Percentiles rank a stretch among this genome's conserved stretches.
Conservation (phyloP, 2,113 vertebrate genomes). For the human region DNA sequence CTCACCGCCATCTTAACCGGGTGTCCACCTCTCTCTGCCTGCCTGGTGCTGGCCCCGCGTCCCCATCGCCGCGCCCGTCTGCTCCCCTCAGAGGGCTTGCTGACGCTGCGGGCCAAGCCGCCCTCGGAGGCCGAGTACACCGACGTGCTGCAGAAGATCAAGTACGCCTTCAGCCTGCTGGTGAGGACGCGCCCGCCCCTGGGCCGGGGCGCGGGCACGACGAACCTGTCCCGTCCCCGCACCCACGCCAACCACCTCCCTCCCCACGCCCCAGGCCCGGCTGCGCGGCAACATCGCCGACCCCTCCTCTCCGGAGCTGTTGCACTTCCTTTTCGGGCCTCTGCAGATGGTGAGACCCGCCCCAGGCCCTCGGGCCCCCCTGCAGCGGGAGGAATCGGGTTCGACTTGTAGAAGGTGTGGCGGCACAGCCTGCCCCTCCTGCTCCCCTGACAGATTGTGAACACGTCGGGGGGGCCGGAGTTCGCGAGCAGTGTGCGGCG, state of each 20-base stretch:
- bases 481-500: constrained; percentile 84
- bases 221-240: rapidly evolving
- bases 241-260: background rate
- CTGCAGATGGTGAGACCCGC: constrained; percentile 88
- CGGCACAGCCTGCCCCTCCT: background rate
- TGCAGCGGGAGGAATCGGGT: background rate
- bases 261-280: constrained; percentile 82
- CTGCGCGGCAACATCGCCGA: constrained; percentile 88
- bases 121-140: constrained; percentile 89
- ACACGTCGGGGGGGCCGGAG: constrained; percentile 86
- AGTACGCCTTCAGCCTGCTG: constrained; percentile 93
- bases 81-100: constrained; percentile 86
- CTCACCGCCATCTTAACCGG: background rate
- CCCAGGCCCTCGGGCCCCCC: rapidly evolving
- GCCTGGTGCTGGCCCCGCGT: background rate
- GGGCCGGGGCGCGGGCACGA: background rate
- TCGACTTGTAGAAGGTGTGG: background rate
- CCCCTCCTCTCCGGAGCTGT: constrained; percentile 89
- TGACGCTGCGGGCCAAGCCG: constrained; percentile 86
- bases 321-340: constrained; percentile 91
- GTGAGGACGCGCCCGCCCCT: constrained; percentile 77
- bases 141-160: constrained; percentile 91
- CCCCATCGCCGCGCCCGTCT: background rate
- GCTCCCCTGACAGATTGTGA: constrained; percentile 86
- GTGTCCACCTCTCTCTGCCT: background rate